Evolutionary conservation across 2,888 invertebrate genomes (phyloP).

Genomic region (Octodonta nipae): DNA sequence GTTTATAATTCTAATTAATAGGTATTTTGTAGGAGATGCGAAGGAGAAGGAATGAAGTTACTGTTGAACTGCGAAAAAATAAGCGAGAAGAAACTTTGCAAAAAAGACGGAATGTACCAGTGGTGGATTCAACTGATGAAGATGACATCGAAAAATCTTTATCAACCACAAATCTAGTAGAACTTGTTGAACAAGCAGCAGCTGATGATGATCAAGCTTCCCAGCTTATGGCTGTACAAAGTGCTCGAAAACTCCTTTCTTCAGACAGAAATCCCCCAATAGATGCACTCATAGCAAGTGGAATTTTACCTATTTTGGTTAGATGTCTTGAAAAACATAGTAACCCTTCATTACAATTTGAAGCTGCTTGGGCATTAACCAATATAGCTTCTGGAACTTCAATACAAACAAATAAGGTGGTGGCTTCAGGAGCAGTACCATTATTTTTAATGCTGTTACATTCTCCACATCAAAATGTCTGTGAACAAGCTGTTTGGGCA

Average conservation of each 20-base stretch:
- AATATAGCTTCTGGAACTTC: conserved; percentile 89
- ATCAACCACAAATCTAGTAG: conserved; percentile 60
- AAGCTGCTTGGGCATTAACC: conserved; percentile 94
- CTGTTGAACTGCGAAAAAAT: conserved; percentile 92
- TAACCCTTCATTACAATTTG: conserved; percentile 84
- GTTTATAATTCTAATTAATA: too few relatives aligned
- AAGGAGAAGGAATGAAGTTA: conserved; percentile 89
- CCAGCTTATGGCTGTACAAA: conserved; percentile 84
- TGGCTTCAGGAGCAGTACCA: conserved; percentile 89
- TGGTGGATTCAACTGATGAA: conserved; percentile 72
- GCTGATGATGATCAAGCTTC: conserved; percentile 64
- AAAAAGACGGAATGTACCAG: conserved; percentile 90
- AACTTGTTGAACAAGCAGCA: conserved; percentile 75
- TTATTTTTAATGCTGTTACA: conserved; percentile 80
- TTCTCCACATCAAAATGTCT: conserved; percentile 92
- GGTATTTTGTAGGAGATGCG: conserved; percentile 85
- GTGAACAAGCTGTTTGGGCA: conserved; percentile 99
- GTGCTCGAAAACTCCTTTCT: conserved; percentile 87
- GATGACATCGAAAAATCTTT: conserved; percentile 58
- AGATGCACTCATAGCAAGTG: conserved; percentile 84
- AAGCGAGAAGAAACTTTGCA: conserved; percentile 94
- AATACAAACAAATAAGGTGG: conserved; percentile 81
- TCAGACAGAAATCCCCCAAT: conserved; percentile 98
- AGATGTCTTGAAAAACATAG: conserved; percentile 74
- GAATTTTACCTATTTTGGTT: conserved; percentile 81